Evolutionary conservation across 2,888 invertebrate species (phyloP).

Genomic region (Ochropacha duplaris): DNA sequence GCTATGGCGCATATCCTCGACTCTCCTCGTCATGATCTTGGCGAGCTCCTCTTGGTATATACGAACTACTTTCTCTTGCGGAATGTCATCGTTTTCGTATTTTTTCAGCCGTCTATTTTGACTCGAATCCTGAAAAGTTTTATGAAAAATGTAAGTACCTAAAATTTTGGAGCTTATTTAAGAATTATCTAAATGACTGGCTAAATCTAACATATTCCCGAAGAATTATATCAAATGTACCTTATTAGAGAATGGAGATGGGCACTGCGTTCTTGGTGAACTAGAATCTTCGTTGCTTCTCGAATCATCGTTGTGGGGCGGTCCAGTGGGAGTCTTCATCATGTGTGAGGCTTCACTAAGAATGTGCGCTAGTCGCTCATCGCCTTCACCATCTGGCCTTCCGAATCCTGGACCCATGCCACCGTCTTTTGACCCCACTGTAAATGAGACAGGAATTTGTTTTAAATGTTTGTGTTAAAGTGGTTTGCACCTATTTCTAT

Average conservation of each 20-base stretch:
- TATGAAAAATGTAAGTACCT: constrained; percentile 1
- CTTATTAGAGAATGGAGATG: constrained; percentile 91
- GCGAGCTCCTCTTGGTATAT: constrained; percentile 98
- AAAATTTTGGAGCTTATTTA: neutral
- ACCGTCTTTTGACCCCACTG: constrained; percentile 91
- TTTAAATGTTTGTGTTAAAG: neutral
- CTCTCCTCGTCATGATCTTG: constrained; percentile 93
- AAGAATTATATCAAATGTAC: constrained; percentile 46
- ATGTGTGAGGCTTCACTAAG: constrained; percentile 95
- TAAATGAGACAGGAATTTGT: constrained; percentile 30
- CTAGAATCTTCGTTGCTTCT: constrained; percentile 92
- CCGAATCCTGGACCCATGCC: constrained; percentile 89
- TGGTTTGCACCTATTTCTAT: neutral
- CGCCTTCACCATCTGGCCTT: constrained; percentile 89
- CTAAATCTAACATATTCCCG: neutral
- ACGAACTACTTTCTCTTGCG: constrained; percentile 97
- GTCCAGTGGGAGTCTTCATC: constrained; percentile 86
- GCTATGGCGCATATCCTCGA: constrained; percentile 88
- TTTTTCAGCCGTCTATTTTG: constrained; percentile 91
- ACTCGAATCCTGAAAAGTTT: constrained; percentile 80
- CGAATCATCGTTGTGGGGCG: constrained; percentile 80
- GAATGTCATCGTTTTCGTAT: constrained; percentile 96
- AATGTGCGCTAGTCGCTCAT: constrained; percentile 96
- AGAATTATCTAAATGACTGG: no score
- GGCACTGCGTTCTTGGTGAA: constrained; percentile 89